Conservation (phyloP, 2,888 invertebrate genomes). For the Biston betularia region DNA sequence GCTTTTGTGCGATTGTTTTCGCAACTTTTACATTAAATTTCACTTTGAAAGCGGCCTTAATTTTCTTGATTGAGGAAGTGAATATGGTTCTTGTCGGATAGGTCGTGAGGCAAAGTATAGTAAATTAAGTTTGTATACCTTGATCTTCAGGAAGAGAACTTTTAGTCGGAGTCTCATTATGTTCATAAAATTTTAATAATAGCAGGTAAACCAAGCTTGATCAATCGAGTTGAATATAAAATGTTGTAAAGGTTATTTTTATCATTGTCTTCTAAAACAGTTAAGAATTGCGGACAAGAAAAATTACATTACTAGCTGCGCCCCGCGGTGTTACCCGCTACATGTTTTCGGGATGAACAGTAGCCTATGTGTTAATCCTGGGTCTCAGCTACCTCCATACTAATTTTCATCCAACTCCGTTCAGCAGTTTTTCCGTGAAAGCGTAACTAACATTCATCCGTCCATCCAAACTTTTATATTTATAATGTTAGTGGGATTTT, state of each 20-base stretch:
- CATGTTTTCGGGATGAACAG: too few species aligned
- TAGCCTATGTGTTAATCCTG: too few species aligned
- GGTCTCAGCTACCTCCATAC: too few species aligned
- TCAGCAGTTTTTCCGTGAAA: too few species aligned
- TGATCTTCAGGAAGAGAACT: conserved; percentile 15
- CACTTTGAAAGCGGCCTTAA: conserved; percentile 27
- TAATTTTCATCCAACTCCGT: too few species aligned
- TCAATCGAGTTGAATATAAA: conserved; percentile 3
- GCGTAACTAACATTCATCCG: too few species aligned
- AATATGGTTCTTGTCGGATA: conserved; percentile 6
- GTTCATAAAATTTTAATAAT: conserved; percentile 5
- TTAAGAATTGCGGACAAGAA: too few species aligned
- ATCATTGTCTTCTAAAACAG: background rate
- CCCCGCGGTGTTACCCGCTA: too few species aligned
- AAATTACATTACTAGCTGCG: too few species aligned
- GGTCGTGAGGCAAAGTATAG: conserved; percentile 12
- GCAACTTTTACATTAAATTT: conserved; percentile 36
- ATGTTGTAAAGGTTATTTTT: background rate
- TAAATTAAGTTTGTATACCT: conserved; percentile 10
- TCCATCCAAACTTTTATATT: too few species aligned
- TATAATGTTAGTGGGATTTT: too few species aligned
- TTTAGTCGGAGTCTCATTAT: conserved; percentile 8
- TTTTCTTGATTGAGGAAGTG: conserved; percentile 25
- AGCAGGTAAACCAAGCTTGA: background rate
- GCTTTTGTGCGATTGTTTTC: conserved; percentile 39